Evolutionary conservation across 2,113 vertebrate genomes (phyloP).

Genomic region (Cnemophilus loriae): DNA sequence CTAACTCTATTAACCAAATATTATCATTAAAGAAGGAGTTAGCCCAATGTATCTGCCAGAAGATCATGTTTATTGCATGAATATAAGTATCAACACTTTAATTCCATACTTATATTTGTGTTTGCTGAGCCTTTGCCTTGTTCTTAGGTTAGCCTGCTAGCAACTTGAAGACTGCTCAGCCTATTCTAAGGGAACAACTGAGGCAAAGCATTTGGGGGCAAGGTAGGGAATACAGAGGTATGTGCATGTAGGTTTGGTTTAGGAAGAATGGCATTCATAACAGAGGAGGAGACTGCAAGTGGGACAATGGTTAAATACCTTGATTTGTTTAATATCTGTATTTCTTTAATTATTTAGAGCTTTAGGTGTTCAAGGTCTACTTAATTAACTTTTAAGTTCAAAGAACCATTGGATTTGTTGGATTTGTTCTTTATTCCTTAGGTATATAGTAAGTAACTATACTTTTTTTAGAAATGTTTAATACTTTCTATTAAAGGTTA

Average conservation of each 20-base stretch:
- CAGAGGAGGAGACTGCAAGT: background rate
- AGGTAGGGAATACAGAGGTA: background rate
- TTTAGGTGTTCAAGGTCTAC: background rate
- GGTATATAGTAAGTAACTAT: background rate
- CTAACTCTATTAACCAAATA: background rate
- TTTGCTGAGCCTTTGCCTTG: background rate
- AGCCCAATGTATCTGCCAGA: background rate
- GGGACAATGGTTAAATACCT: background rate
- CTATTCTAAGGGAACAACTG: background rate
- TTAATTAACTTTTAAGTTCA: background rate
- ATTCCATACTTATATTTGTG: background rate
- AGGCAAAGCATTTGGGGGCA: background rate
- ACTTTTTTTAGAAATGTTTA: background rate
- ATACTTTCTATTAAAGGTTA: background rate
- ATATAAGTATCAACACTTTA: background rate
- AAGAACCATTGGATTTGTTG: background rate
- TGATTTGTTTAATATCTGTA: background rate
- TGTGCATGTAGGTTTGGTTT: background rate
- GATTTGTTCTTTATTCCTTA: background rate
- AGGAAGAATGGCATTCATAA: background rate
- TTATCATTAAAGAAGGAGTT: background rate
- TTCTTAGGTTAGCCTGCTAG: background rate
- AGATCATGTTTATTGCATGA: background rate
- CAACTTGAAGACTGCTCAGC: background rate
- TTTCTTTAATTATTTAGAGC: background rate